Base-by-base conservation (phyloP, 2,113 vertebrate genomes). In the Elaphurus davidianus region DNA sequence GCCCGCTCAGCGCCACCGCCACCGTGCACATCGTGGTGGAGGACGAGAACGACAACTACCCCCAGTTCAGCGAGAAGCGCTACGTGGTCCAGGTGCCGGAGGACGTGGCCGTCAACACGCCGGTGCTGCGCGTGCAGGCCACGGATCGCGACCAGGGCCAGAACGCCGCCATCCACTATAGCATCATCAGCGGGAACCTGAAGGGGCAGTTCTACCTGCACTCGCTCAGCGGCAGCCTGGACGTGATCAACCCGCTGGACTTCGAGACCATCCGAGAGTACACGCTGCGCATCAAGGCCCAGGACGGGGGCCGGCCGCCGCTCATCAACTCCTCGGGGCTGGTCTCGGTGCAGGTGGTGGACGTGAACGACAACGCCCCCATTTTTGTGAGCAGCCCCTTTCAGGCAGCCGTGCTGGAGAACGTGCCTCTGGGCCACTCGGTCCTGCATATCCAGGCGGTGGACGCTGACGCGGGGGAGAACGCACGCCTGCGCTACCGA, bases 321-420 rank as follows among this genome's bases (percentile, higher is more conserved):
- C 99, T 99, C 98, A 99, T 99, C 93, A 99, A 99, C 55, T 99
- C 99, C 83, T 99, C 99, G 0, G 99, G 99, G 23, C 99, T 99
- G 98, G 99, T 99, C 84, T 99, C 99, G 0, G 99, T 99, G 64
- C 99, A 99, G 88, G 99, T 99, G 2, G 98, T 99, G 96, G 99
- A 99, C 0, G 98, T 99, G 5, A 99, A 99, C 1, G 99, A 99
- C 98, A 99, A 99, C 0, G 99, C 99, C 1, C 99, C 99, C 52
- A 99, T 99, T 98, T 99, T 99, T 76, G 99, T 99, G 91, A 99
- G 99, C 98, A 99, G 99, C 82, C 99, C 99, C 1, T 99, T 99
- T 98, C 99, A 99, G 98, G 99, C 99, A 0, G 99, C 99, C 0
- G 99, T 99, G 94, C 98, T 99, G 98, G 99, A 99, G 97, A 99